Evolutionary conservation across 2,797 vertebrate genomes (phyloP).

Genomic region (Gymnothorax javanicus): DNA sequence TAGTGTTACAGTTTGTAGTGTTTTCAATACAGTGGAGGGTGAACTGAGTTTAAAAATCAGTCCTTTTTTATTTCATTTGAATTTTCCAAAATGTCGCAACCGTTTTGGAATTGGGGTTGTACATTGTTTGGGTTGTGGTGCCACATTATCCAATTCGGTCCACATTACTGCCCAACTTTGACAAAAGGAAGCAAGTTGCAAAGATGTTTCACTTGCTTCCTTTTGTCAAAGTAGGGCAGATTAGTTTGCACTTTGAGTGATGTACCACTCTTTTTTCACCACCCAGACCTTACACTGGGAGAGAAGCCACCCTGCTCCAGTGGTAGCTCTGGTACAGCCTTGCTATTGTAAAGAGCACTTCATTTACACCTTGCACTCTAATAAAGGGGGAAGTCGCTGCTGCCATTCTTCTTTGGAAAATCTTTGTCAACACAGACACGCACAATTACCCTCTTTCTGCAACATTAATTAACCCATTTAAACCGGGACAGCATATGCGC

Average conservation of each 20-base stretch:
- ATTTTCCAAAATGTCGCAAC: too few species aligned
- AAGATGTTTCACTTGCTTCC: too few species aligned
- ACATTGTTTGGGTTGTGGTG: neutral
- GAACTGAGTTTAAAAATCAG: too few species aligned
- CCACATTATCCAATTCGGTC: neutral
- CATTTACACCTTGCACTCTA: neutral
- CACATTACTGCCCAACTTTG: neutral
- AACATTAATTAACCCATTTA: slow-evolving; percentile 50
- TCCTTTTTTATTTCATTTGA: too few species aligned
- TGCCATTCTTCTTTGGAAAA: slow-evolving; percentile 17
- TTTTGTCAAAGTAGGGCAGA: neutral
- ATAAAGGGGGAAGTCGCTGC: neutral
- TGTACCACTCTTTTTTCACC: neutral
- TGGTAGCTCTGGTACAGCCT: neutral
- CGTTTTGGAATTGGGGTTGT: neutral
- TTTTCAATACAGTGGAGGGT: too few species aligned
- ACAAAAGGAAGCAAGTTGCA: too few species aligned
- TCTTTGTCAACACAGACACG: slow-evolving; percentile 56
- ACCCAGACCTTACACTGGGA: neutral
- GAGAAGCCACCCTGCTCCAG: neutral
- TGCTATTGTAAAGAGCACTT: neutral
- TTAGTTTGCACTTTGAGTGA: neutral
- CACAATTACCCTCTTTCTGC: slow-evolving; percentile 61
- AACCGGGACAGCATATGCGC: too few species aligned
- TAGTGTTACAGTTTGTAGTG: too few species aligned